Evolutionary conservation across 2,888 invertebrate species (phyloP), one percentile per base, ranked within the genome.

Genomic region (Pterostichus niger): DNA sequence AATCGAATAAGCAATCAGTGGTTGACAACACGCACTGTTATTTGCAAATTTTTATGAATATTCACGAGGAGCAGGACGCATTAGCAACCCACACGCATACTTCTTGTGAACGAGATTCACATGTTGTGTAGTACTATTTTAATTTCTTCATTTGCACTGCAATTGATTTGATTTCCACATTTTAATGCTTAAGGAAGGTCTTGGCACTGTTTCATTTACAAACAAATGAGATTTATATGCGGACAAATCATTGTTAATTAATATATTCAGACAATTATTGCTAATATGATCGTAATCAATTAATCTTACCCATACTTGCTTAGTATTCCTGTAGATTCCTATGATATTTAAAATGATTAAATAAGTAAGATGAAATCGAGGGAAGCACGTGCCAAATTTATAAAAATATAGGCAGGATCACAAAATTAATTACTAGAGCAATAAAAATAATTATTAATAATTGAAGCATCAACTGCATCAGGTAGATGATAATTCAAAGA

Each of bases 11-110:
- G 80, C 80, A 81, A 71, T 81, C 54, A 61, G 78, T 78, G 49
- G 78, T 78, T 78, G 78, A 78, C 78, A 78, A 78, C 78, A 61
- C 61, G 59, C 61, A 78, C 44, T 33, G 71, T 71, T 71, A 81
- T 71, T 81, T 81, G 80, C 71, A 17, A 56, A 81, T 81, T 71
- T 68, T 81, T 68, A 81, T 81, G 80, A 81, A 81, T 81, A 81
- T 81, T 81, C 80, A 78, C 59, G 59, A 78, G 61, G 61, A 78
- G 15, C 40, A 7, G 40, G 40, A 9, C 78, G 49, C 61, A 81
- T 81, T 71, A 64, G 15, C 61, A 79, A 35, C 56, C 40, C 46
- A 77, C 31, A 75, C 31, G 17, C 40, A 75, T 46, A 56, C 24
- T 24, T 24, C 24, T 24, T 24, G 24, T 24, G 24, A 24, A 24